Percentiles rank a stretch among this genome's conserved stretches.
Evolutionary conservation across 2,797 vertebrate species (phyloP).

Genomic region (Acanthopagrus latus): DNA sequence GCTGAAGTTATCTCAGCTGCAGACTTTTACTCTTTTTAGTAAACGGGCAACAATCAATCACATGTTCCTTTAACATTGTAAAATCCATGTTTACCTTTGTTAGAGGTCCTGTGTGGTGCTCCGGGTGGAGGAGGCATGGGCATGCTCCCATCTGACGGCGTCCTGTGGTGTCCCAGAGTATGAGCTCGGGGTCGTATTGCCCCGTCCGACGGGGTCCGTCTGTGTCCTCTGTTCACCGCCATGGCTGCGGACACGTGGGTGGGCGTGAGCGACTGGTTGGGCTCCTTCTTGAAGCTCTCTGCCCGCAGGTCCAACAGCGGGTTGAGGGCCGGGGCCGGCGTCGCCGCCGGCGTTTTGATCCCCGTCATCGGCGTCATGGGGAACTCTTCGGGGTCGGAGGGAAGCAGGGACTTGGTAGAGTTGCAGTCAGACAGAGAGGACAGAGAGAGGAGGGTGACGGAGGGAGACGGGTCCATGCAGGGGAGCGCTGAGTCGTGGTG

Average conservation of each 20-base stretch:
- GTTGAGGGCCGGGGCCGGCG: conserved; percentile 78
- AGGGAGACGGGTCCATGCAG: conserved; percentile 85
- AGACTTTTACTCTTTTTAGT: neutral
- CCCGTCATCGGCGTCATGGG: conserved; percentile 65
- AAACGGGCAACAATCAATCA: neutral
- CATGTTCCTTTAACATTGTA: neutral
- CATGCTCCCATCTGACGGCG: conserved; percentile 88
- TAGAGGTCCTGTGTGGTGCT: conserved; percentile 25
- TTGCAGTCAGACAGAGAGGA: conserved; percentile 94
- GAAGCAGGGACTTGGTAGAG: conserved; percentile 92
- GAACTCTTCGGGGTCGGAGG: conserved; percentile 89
- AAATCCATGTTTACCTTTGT: conserved; percentile 69
- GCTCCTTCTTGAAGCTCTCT: conserved; percentile 94
- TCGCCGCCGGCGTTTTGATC: conserved; percentile 47
- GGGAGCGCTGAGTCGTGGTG: conserved; percentile 81
- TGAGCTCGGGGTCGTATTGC: conserved; percentile 87
- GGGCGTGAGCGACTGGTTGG: conserved; percentile 93
- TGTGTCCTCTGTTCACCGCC: conserved; percentile 87
- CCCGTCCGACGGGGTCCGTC: conserved; percentile 91
- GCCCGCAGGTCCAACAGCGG: conserved; percentile 91
- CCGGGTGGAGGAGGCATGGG: conserved; percentile 82
- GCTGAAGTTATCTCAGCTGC: neutral
- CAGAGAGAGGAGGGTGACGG: conserved; percentile 90
- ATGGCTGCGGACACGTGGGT: conserved; percentile 89
- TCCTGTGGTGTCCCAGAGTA: conserved; percentile 84